A percentile compares a stretch with the other conserved stretches of the same genome.
Conservation (phyloP, 2,113 vertebrate genomes). For the Phrynocephalus versicolor region DNA sequence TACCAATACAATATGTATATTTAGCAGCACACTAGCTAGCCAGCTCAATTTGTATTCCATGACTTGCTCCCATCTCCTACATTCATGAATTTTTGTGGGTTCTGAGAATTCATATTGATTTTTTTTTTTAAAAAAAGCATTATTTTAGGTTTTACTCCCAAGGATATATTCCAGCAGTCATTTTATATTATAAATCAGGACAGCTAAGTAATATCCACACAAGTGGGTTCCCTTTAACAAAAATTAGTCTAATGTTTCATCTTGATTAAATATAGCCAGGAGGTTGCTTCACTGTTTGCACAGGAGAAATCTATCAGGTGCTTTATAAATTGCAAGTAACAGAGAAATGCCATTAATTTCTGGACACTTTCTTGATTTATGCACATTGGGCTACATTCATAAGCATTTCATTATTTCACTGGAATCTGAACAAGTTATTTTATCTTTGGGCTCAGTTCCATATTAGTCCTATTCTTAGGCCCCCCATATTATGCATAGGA, state of each 20-base stretch:
- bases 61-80: slow-evolving; percentile 51
- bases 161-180: slow-evolving; percentile 56
- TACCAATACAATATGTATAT: not conserved
- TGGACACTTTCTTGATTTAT: slow-evolving; percentile 26
- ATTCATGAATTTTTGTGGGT: slow-evolving; percentile 46
- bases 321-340: slow-evolving; percentile 56
- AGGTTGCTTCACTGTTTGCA: slow-evolving; percentile 36
- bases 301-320: slow-evolving; percentile 31
- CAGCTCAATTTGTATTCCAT: slow-evolving; percentile 54
- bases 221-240: slow-evolving; percentile 56
- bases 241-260: slow-evolving; percentile 63
- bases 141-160: slow-evolving; percentile 58
- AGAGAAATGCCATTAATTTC: slow-evolving; percentile 47
- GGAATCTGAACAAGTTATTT: not conserved
- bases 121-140: slow-evolving; percentile 51
- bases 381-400: not conserved
- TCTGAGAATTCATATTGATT: slow-evolving; percentile 58
- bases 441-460: not conserved
- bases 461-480: not conserved
- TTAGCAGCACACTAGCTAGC: not conserved
- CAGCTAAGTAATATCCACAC: slow-evolving; percentile 56
- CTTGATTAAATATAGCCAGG: slow-evolving; percentile 59
- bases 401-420: slow-evolving; percentile 3
- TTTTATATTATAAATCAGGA: slow-evolving; percentile 42
- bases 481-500: not conserved